These are phyloP conservation scores for Poecile montanus DNA, from an alignment of 2,797 vertebrate species.

Conservation along the genomic window DNA sequence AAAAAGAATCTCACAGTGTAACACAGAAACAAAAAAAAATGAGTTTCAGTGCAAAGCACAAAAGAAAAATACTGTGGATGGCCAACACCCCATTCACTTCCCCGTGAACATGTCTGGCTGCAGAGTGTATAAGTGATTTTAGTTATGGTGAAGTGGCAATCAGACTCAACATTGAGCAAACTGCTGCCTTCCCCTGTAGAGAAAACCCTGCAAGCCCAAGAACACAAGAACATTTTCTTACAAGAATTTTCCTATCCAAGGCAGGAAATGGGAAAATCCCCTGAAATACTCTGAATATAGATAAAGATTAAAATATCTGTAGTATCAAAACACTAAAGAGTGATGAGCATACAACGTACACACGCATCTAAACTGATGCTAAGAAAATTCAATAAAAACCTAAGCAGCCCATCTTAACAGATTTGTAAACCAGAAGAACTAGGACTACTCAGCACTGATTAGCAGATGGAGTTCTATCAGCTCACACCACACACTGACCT, in stretches of 20 bases:
- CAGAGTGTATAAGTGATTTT: background rate
- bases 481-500: constrained; percentile 9
- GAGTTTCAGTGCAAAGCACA: background rate
- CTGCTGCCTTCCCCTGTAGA: background rate
- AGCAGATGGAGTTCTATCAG: constrained; percentile 1
- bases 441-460: background rate
- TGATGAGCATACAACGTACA: rapidly evolving
- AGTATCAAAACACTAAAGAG: background rate
- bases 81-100: background rate
- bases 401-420: background rate
- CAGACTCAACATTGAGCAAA: constrained; percentile 3
- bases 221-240: background rate
- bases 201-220: background rate
- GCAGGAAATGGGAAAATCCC: background rate
- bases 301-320: background rate
- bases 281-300: background rate
- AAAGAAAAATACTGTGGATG: background rate
- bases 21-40: background rate
- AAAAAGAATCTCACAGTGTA: background rate
- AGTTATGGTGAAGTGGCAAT: background rate
- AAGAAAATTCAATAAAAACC: background rate
- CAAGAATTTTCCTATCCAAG: background rate
- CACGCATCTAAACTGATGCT: background rate
- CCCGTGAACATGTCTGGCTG: background rate
- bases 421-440: background rate